These are phyloP conservation scores for Parnassius mnemosyne DNA, from an alignment of 2,888 invertebrate species.

Conservation along the genomic window DNA sequence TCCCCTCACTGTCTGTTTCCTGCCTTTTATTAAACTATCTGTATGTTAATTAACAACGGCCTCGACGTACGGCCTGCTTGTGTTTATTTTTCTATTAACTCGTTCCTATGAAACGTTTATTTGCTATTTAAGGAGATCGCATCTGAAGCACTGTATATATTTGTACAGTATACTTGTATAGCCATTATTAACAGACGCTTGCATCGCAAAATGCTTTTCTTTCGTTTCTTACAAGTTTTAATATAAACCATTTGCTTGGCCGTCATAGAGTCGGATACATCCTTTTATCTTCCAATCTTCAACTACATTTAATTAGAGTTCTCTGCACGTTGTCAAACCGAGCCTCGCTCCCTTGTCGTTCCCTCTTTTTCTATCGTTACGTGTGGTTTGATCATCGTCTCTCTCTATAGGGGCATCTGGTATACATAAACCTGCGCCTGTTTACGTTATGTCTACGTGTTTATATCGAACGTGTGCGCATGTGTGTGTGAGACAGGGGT, in stretches of 20 bases:
- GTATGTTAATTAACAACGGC: constrained; percentile 79
- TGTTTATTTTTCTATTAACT: constrained; percentile 74
- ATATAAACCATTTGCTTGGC: constrained; percentile 33
- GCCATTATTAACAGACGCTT: constrained; percentile 42
- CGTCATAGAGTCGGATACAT: constrained; percentile 45
- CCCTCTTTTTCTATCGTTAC: constrained; percentile 56
- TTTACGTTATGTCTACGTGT: constrained; percentile 67
- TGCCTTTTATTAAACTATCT: constrained; percentile 80
- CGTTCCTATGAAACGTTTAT: constrained; percentile 54
- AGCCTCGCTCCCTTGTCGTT: constrained; percentile 54
- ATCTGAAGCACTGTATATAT: constrained; percentile 32
- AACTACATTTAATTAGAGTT: constrained; percentile 73
- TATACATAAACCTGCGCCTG: constrained; percentile 75
- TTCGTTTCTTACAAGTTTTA: constrained; percentile 33
- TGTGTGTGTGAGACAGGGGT: constrained; percentile 66
- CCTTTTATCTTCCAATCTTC: constrained; percentile 71
- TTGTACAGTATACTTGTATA: constrained; percentile 27
- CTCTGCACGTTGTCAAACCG: constrained; percentile 68
- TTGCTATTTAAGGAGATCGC: constrained; percentile 52
- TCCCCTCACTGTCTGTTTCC: constrained; percentile 75
- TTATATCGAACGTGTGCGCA: constrained; percentile 33
- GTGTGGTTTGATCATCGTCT: constrained; percentile 57
- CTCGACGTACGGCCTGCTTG: constrained; percentile 55
- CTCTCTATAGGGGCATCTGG: constrained; percentile 77
- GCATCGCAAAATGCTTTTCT: constrained; percentile 25